Evolutionary conservation across 2,888 invertebrate genomes (phyloP), one percentile per base, ranked within the genome.

Genomic region (Agrilus mali): DNA sequence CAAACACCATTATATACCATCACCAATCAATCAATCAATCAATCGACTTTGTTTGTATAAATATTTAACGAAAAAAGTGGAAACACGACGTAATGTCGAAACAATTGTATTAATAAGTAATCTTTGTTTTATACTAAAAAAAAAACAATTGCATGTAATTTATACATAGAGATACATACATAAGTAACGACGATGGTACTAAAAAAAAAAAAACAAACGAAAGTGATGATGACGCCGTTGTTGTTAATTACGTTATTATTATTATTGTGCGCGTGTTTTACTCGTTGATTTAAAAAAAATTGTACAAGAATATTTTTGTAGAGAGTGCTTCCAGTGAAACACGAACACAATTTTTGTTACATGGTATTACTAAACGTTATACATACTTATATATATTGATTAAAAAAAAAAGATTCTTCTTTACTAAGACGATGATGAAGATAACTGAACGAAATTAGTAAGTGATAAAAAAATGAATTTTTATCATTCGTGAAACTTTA

Each of bases 71-170:
- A 20, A 33, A 33, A 41, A 32, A 14, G 15, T 42, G 33, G 42
- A 36, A 32, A 38, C 15, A 15, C 37, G 39, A 45, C 40, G 38
- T 32, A 37, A 40, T 37, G 22, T 16, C 34, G 35, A 43, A 37
- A 48, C 38, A 40, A 12, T 41, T 48, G 48, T 45, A 50, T 48
- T 50, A 48, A 45, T n/a, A n/a, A 53, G 48, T 47, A 42, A 47
- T 45, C 43, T 53, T 54, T 54, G 53, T 52, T 54, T 50, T 46
- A 49, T 49, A 50, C 47, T 50, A 49, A 50, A 53, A 53, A 27
- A 27, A 27, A 27, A 27, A 27, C 22, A 22, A 22, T 22, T 27
- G 27, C 27, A 27, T 27, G 27, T 27, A 27, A 27, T 27, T 27
- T 27, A 27, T 27, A 10, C 27, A 27, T 22, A 7, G 2, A 20